Conservation (phyloP, 2,888 invertebrate genomes). For the Micropterix aruncella region DNA sequence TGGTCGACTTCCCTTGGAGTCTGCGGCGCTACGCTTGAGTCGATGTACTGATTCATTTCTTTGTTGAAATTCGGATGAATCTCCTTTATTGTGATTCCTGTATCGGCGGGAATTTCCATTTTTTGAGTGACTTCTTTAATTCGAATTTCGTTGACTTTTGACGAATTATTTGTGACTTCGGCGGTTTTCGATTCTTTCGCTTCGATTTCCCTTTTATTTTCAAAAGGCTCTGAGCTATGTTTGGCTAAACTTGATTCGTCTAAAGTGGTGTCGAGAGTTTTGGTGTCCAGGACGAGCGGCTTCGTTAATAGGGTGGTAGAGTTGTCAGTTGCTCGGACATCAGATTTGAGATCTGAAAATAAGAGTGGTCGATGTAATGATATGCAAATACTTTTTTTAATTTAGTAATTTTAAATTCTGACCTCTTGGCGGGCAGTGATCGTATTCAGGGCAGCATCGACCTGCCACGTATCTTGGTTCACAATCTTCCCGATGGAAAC, state of each 20-base stretch:
- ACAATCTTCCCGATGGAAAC: constrained; percentile 64
- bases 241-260: neutral
- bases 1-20: constrained; percentile 25
- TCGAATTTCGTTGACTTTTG: constrained; percentile 22
- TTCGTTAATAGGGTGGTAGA: neutral
- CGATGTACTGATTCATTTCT: constrained; percentile 25
- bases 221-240: constrained; percentile 1
- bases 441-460: constrained; percentile 69
- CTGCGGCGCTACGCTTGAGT: constrained; percentile 30
- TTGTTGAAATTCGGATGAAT: constrained; percentile 26
- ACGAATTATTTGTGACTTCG: neutral
- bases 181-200: neutral
- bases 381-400: constrained; percentile 13
- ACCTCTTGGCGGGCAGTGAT: constrained; percentile 65
- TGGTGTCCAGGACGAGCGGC: no score
- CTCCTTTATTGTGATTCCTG: constrained; percentile 33
- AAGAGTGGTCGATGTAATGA: neutral
- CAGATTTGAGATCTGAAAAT: neutral
- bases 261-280: neutral
- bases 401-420: no score
- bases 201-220: neutral
- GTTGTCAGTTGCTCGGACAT: neutral
- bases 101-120: constrained; percentile 30
- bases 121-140: constrained; percentile 48
- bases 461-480: constrained; percentile 56